Conservation (phyloP, 2,888 invertebrate genomes). For the Andrena bicolor region DNA sequence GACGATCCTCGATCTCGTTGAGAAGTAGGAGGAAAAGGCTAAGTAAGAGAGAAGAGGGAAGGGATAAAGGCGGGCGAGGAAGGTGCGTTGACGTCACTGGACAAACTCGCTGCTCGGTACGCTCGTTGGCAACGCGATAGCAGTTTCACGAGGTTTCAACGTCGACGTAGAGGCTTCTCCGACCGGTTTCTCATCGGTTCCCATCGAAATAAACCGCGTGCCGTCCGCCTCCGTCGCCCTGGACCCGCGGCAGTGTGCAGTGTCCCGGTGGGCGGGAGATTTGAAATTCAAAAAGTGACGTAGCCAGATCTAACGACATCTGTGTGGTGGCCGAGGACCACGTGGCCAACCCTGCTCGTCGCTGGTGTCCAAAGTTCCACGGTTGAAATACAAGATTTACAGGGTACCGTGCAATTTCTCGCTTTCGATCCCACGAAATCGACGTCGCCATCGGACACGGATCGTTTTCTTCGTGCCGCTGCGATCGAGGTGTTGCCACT, state of each 20-base stretch:
- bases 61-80: slow-evolving; percentile 65
- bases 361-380: slow-evolving; percentile 14
- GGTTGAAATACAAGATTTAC: background rate
- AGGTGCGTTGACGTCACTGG: slow-evolving; percentile 73
- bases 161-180: slow-evolving; percentile 23
- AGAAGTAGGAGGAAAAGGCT: slow-evolving; percentile 62
- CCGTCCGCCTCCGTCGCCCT: background rate
- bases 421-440: background rate
- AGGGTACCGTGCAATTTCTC: background rate
- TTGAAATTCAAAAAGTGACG: slow-evolving; percentile 47
- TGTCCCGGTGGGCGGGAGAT: slow-evolving; percentile 42
- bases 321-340: slow-evolving; percentile 28
- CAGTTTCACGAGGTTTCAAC: slow-evolving; percentile 69
- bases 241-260: background rate
- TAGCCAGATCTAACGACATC: slow-evolving; percentile 51
- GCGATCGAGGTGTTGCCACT: background rate
- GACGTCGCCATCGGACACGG: background rate
- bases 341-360: slow-evolving; percentile 40
- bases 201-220: background rate
- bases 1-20: slow-evolving; percentile 57
- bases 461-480: background rate
- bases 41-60: slow-evolving; percentile 50
- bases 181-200: background rate
- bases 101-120: slow-evolving; percentile 58
- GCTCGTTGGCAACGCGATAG: slow-evolving; percentile 55